Evolutionary conservation across 1,140 invertebrate genomes (phyloP), one percentile per base, ranked within the genome.

Genomic region (Pantala flavescens): DNA sequence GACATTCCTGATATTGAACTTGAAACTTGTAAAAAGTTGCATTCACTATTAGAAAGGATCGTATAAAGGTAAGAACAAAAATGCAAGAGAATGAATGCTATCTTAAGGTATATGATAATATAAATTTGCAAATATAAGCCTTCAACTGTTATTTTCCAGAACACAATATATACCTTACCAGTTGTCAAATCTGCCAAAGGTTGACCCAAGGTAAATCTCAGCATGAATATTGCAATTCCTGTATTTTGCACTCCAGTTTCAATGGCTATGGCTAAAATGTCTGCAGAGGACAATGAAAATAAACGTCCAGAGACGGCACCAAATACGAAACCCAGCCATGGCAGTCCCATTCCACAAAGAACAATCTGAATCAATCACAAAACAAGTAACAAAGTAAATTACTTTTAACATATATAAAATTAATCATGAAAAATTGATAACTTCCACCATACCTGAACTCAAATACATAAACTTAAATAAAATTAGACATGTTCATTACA

Each of bases 241-340:
- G 95, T 97, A 83, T 98, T 98, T 83, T 98, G 96, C 73, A 98
- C 90, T 63, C 96, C 96, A 19, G 95, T 96, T 85, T 98, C 96
- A 75, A 98, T 91, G 9, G 92, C 89, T 78, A 98, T 96, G 2
- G 96, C 93, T 0, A 95, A 83, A 10, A 89, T 84, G 79, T 97
- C 92, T 21, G 84, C 79, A 43, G 84, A 78, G 9, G 86, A 81
- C 81, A 93, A 91, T 70, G 86, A 83, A 16, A 88, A 85, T 2
- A 91, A 19, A 43, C 82, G 80, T 0, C 92, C 88, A 0, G 87
- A 73, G 36, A 87, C 23, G 75, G 87, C 90, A 28, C 94, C 96
- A 43, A 90, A 83, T 5, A 89, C 55, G 83, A 96, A 98, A 7
- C 96, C 97, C 23, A 93, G 80, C 87, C 91, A 96, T 0, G 97